Base-by-base conservation (phyloP, 2,797 vertebrate species). In the Eutrigla gurnardus region DNA sequence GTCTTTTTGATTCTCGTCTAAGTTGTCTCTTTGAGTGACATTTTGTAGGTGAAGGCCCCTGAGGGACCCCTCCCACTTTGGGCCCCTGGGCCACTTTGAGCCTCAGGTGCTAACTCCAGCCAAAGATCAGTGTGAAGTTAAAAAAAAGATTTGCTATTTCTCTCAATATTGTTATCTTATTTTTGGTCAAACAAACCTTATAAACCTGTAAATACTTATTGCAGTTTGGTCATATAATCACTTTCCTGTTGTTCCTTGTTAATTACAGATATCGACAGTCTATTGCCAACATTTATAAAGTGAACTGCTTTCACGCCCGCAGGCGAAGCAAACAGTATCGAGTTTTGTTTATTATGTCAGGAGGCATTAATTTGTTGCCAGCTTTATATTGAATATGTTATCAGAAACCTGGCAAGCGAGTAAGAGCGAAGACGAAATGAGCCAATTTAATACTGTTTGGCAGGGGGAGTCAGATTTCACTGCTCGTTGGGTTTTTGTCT, bases 311-410 rank as follows among this genome's bases (percentile, higher is more conserved):
- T 86, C 74, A 79, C 82, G 81, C 63, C 82, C 73, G 75, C 64
- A 69, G 79, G 77, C 84, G 71, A 78, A 62, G 80, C 78, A 88
- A 89, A 85, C 74, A 50, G 49, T 83, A 91, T 89, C 57, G 72
- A 91, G 81, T 89, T 89, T 50, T 88, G 85, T 90, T 92, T 84
- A 89, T 89, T 85, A 89, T 86, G 87, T 92, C 88, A 85, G 89
- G 71, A 88, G 83, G 49, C 81, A 90, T 91, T 91, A 54, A 91
- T 92, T 88, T 91, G 81, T 85, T 80, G 85, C 84, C 87, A 86
- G 78, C 86, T 86, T 86, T 65, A 75, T 88, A 90, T 88, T 87
- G 83, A 88, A 83, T 73, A 75, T 84, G 86, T 82, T 90, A 90
- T 90, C 85, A 81, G 85, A 85, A 74, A 82, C 79, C 83, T 84